Conservation (phyloP, 2,888 invertebrate species). For the Nomada flava region DNA sequence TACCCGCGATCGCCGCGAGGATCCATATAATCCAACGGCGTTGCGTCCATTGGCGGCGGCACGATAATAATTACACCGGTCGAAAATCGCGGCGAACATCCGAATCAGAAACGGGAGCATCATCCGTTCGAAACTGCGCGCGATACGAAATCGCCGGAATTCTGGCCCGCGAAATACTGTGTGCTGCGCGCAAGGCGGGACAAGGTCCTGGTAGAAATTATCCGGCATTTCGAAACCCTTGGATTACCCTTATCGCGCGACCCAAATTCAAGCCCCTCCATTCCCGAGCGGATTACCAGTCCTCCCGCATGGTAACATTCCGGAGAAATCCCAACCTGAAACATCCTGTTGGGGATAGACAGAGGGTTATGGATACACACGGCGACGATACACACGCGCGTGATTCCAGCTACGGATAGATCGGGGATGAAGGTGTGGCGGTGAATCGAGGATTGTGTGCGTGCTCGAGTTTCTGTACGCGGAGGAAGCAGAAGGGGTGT, state of each 20-base stretch:
- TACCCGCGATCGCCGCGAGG: conserved; percentile 13
- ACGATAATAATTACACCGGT: conserved; percentile 62
- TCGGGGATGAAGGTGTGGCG: not conserved
- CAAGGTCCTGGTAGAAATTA: conserved; percentile 69
- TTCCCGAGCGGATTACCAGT: conserved; percentile 64
- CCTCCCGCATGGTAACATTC: conserved; percentile 59
- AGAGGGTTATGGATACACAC: conserved; percentile 58
- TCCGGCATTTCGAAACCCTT: conserved; percentile 73
- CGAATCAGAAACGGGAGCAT: conserved; percentile 34
- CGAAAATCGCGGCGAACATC: conserved; percentile 40
- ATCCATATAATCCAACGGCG: conserved; percentile 43
- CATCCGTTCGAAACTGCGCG: conserved; percentile 51
- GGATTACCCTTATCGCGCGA: conserved; percentile 77
- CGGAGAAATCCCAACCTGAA: conserved; percentile 69
- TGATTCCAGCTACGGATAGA: not conserved
- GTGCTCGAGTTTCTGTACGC: not conserved
- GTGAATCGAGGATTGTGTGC: not conserved
- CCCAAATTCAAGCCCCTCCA: conserved; percentile 66
- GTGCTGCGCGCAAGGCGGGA: conserved; percentile 46
- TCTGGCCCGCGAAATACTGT: conserved; percentile 36
- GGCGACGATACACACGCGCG: not conserved
- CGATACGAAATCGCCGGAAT: conserved; percentile 56
- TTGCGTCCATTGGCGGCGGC: conserved; percentile 42
- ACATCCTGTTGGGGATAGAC: conserved; percentile 57
- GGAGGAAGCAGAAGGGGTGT: conserved; percentile 4